Evolutionary conservation across 2,888 invertebrate species (phyloP), one percentile per base, ranked within the genome.

Genomic region (Cenopis cana): DNA sequence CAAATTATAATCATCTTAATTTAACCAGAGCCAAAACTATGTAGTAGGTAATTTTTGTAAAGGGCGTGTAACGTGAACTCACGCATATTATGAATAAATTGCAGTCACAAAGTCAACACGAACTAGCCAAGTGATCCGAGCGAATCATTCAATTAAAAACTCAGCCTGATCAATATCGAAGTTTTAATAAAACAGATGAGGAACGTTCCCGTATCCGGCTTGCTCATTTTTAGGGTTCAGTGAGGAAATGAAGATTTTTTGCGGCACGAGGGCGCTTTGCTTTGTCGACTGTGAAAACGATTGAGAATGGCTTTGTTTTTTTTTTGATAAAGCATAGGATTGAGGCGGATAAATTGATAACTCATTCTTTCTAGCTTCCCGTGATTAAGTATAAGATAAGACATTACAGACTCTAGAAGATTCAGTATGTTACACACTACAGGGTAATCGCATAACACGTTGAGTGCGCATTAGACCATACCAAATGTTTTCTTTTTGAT

Each of bases 131-230:
- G 33, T 52, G 69, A 65, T 69, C 64, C 49, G 55, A 46, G 60
- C 67, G 67, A 71, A 71, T 71, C 67, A 67, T 71, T 71, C 71
- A 71, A 67, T 71, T 71, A 71, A 71, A 67, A 20, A 49, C 24
- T 24, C 5, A 9, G 24, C 33, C 33, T 29, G 55, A 71, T 71
- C 67, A 50, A 67, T 71, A 71, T 71, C 67, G 56, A 61, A 71
- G 29, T 71, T 71, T 71, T 71, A 71, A 71, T 71, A 71, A 71
- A 71, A 71, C 71, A 71, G 71, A 67, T 73, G 61, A 24, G 57
- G 57, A 67, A 29, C 52, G 54, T 64, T 59, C 64, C 69, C 24
- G 65, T 61, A 67, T 67, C 71, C 71, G 71, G 69, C 29, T 71
- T 71, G 66, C 56, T 60, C 60, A 70, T 67, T 71, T 68, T 67